Evolutionary conservation across 2,888 invertebrate genomes (phyloP), one percentile per base, ranked within the genome.

Genomic region (Sipunculus nudus): DNA sequence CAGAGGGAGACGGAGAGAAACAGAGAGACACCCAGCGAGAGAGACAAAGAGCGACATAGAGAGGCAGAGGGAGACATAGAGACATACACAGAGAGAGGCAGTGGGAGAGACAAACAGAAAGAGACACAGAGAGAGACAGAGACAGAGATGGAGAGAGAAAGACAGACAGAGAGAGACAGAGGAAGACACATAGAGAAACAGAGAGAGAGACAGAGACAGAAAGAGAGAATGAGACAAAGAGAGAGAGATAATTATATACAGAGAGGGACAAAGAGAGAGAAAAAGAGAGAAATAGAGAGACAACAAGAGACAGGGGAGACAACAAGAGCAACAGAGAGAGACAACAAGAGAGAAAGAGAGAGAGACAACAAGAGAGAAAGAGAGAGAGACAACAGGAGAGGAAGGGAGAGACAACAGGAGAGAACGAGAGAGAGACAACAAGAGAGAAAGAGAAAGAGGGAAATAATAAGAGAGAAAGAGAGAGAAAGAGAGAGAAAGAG

Each of bases 91-190:
- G 5, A 56, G 19, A 56, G 13, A n/a, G 23, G 32, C 16, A 56
- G 49, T n/a, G 38, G 13, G 39, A 32, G 56, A 38, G 16, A 49
- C 38, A 49, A 29, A 31, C 21, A 48, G 26, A 54, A n/a, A 54
- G 54, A 48, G 47, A 54, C 6, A 48, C 31, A 47, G 25, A 32
- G 31, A 43, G 46, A 21, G 47, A n/a, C 8, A 21, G 54, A 29
- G 47, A 43, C 4, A 28, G 31, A 48, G 26, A 28, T 5, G 29
- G 28, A 29, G 5, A 54, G 54, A 29, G 29, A 49, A 29, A 31
- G 54, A 54, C 46, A 29, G 47, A 48, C 31, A 54, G 26, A 48
- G 47, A 48, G 54, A 54, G 35, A 54, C 31, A 31, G 16, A 54
- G 47, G 39, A 25, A 48, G 25, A 32, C 23, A 54, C 5, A 48